A percentile compares a stretch with the other conserved stretches of the same genome.
phyloP scores from a whole-genome alignment of 2,888 invertebrate species.

The Antheraea yamamai region DNA sequence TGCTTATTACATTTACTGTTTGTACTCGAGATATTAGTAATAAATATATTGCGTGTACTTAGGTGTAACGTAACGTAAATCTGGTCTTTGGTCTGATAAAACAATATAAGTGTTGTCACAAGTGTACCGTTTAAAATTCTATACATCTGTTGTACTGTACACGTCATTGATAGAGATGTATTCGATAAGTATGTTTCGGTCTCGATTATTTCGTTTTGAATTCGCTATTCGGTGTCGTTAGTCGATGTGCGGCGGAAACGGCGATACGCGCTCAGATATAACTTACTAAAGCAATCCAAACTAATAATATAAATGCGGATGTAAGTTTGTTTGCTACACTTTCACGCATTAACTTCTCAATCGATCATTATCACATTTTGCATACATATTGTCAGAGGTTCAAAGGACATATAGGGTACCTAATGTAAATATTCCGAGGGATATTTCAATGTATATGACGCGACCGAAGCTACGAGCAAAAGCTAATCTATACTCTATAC shows the following conservation, averaged over 20 bases:
- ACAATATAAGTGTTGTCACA: conserved; percentile 20
- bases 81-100: background rate
- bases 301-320: no score
- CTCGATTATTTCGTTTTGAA: background rate
- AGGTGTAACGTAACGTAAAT: background rate
- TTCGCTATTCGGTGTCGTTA: background rate
- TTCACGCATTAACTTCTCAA: no score
- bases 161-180: conserved; percentile 14
- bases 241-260: background rate
- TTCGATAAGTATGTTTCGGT: background rate
- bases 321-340: no score
- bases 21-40: background rate
- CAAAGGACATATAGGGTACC: no score
- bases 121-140: conserved; percentile 24
- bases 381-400: no score
- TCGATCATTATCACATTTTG: no score
- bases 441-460: no score
- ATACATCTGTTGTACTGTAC: conserved; percentile 20
- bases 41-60: background rate
- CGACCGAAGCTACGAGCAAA: no score
- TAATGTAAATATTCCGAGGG: no score
- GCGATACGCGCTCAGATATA: background rate
- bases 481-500: no score
- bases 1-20: background rate
- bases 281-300: no score